Evolutionary conservation across 2,797 vertebrate species (phyloP).

Genomic region (Onychomys arenicola): DNA sequence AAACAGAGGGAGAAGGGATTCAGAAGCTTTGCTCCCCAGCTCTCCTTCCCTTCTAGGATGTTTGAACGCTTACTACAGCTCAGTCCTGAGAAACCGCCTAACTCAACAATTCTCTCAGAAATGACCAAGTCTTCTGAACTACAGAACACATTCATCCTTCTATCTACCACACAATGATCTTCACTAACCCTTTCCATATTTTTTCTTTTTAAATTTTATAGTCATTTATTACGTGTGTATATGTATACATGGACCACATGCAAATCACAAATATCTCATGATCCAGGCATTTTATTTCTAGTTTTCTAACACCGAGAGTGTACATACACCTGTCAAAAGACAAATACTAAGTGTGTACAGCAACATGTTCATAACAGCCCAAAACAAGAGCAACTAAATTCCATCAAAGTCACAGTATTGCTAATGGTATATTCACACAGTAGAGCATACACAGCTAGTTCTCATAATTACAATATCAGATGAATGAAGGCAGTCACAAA

Average conservation of each 20-base stretch:
- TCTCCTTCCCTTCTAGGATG: not conserved
- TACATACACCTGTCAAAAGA: not conserved
- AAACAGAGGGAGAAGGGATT: not conserved
- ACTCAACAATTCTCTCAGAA: constrained; percentile 4
- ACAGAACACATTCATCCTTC: not conserved
- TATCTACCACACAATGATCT: not conserved
- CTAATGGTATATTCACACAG: not conserved
- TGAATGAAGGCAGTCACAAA: not conserved
- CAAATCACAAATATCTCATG: not conserved
- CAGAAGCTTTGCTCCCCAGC: not conserved
- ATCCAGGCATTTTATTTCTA: not conserved
- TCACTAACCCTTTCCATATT: not conserved
- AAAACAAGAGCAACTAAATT: constrained; percentile 2
- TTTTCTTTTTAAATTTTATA: not conserved
- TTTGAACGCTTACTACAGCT: not conserved
- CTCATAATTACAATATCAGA: not conserved
- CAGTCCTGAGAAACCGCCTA: not conserved
- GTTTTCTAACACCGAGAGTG: not conserved
- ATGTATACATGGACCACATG: not conserved
- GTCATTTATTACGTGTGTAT: not conserved
- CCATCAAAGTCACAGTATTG: not conserved
- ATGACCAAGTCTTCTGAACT: not conserved
- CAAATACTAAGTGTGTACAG: not conserved
- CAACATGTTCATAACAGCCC: not conserved
- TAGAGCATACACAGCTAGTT: not conserved